Evolutionary conservation across 2,888 invertebrate species (phyloP), one percentile per base, ranked within the genome.

Genomic region (Sarcophaga subvicina): DNA sequence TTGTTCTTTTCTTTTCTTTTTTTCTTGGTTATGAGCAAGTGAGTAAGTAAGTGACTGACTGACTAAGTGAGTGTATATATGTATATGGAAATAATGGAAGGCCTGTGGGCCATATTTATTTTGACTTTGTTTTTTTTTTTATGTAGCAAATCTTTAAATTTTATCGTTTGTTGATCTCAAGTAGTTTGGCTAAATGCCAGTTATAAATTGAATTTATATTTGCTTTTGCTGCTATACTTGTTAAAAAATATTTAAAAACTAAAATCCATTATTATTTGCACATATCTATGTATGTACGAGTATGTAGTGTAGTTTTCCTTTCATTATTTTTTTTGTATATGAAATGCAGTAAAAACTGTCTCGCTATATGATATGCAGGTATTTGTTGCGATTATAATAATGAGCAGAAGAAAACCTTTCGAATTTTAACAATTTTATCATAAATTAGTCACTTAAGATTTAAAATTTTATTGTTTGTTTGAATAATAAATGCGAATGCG

Each of bases 391-490:
- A 10, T 37, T 37, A 1, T 37, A 37, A 37, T 37, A 10, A 37
- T 8, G 8, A 37, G 37, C 8, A 37, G 0, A 37, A 62, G 20
- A 62, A n/a, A 47, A 45, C 66, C 25, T 69, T 27, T 20, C n/a
- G 10, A 20, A 37, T 37, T 37, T 37, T 37, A 72, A 79, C 67
- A 69, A 75, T 81, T 75, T 83, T 37, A 37, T 37, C 80, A 80
- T 83, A 87, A 83, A 87, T 87, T 87, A 87, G 87, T 87, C 87
- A 87, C 81, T 84, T 87, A 81, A 86, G 60, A 69, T 75, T 37
- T 37, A 0, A 37, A 37, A 37, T 37, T 37, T 75, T 81, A 84
- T 87, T 84, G 87, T 84, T 5, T 22, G 22, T 22, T 22, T 22
- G 1, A 22, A 22, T 22, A 22, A 22, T 22, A 22, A 22, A 22